These are phyloP conservation scores for Pipa parva DNA, from an alignment of 2,113 vertebrate species.

Conservation along the genomic window DNA sequence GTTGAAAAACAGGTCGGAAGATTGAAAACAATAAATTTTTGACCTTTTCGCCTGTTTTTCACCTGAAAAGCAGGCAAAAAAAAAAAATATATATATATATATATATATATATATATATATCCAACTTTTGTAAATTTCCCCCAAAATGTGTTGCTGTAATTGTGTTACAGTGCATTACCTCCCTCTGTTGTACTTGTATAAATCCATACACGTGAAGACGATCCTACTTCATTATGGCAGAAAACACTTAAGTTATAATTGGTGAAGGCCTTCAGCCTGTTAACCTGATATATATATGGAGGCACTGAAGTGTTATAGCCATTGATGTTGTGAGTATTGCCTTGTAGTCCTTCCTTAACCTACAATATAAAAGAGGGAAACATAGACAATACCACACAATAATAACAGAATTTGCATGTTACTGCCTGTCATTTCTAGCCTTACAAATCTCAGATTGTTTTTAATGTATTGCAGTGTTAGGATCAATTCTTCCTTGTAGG, in stretches of 20 bases:
- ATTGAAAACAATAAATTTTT: too few relatives aligned
- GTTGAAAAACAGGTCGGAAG: too few relatives aligned
- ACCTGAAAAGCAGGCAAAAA: too few relatives aligned
- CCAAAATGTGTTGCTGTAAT: background rate
- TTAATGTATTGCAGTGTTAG: too few relatives aligned
- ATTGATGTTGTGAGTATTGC: constrained; percentile 48
- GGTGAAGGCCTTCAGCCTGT: constrained; percentile 73
- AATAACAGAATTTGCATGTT: too few relatives aligned
- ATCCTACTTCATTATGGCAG: constrained; percentile 85
- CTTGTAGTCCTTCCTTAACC: constrained; percentile 68
- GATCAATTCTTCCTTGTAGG: too few relatives aligned
- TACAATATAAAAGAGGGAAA: constrained; percentile 46
- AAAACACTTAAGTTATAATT: constrained; percentile 77
- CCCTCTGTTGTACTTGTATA: constrained; percentile 81
- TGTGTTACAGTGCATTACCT: constrained; percentile 64
- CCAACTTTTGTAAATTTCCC: too few relatives aligned
- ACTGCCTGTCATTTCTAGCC: background rate
- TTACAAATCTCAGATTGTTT: too few relatives aligned
- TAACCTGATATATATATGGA: constrained; percentile 67
- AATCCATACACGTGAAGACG: constrained; percentile 73
- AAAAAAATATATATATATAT: too few relatives aligned
- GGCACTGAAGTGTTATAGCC: constrained; percentile 63
- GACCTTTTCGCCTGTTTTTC: too few relatives aligned
- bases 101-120: too few relatives aligned
- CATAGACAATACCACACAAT: too few relatives aligned